Conservation (phyloP, 1,140 invertebrate species). For the Limonius californicus region DNA sequence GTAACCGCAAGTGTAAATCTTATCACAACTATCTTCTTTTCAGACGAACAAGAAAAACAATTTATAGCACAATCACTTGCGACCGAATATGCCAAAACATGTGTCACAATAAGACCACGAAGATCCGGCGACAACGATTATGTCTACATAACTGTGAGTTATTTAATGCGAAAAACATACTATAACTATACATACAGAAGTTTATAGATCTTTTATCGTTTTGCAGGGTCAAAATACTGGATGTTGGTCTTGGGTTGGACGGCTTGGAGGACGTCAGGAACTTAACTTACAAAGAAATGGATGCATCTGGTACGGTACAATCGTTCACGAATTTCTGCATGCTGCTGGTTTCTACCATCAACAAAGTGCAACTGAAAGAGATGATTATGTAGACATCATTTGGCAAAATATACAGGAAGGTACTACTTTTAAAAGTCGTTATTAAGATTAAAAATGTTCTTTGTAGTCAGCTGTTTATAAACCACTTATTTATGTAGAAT, state of each 20-base stretch:
- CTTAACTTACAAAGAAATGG: neutral
- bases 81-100: neutral
- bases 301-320: slow-evolving; percentile 13
- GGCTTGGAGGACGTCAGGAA: no score
- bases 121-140: neutral
- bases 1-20: no score
- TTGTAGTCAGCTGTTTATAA: no score
- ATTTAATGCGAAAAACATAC: neutral
- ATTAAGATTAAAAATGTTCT: no score
- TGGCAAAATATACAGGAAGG: slow-evolving; percentile 19
- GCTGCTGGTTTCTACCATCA: no score
- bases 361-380: no score
- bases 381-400: slow-evolving; percentile 16
- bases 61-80: neutral
- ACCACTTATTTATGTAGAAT: no score
- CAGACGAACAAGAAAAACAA: neutral
- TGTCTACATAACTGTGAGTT: neutral
- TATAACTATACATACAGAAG: no score
- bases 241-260: neutral
- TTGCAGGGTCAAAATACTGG: slow-evolving; percentile 62
- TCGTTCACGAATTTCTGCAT: slow-evolving; percentile 17
- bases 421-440: no score
- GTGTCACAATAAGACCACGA: neutral
- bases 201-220: no score
- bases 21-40: no score